Base-by-base conservation (phyloP, 64 coral and sea anemone species). In the Montipora foliosa region DNA sequence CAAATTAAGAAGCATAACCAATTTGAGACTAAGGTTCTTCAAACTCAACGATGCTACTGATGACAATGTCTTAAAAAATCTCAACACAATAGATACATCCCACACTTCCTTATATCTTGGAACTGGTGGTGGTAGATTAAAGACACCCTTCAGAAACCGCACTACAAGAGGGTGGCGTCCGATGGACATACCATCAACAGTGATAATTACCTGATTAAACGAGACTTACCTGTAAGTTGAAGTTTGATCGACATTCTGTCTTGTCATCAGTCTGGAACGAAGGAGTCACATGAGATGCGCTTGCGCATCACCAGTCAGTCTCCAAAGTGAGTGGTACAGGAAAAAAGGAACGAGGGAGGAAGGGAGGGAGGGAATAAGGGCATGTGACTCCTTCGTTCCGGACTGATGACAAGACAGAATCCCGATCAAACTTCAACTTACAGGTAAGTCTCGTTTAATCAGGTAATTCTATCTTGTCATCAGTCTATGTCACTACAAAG, bases 191-290 rank as follows among this genome's bases (percentile, higher is more conserved):
- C 22, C 22, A 22, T 22, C 22, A 22, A 22, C 22, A 22, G 22
- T 22, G 22, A 22, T 22, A 55, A 55, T 55, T 55, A 55, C 5
- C 5, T 55, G 60, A 64, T 64, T 64, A 64, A 64, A 64, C 60
- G 60, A 83, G 80, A 61, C 80, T 89, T 77, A 79, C 88, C 75
- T 78, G 88, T 90, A 90, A 90, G 88, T 90, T 90, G 88, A 90
- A 90, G 88, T 90, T 90, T 90, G 77, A 90, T 90, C n/a, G 19
- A 15, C 16, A 80, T 83, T 83, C 81, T 83, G 62, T 83, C 81
- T 88, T 88, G 87, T 92, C 90, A 92, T 92, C 90, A 92, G 90
- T 92, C 90, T 81, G 81, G 90, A 92, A 92, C 90, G 72, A 92
- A 92, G 90, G 90, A 92, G 90, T 92, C 73, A 92, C 90, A 76